These are phyloP conservation scores for Blera fallax DNA, from an alignment of 2,888 invertebrate genomes.

Conservation along the genomic window DNA sequence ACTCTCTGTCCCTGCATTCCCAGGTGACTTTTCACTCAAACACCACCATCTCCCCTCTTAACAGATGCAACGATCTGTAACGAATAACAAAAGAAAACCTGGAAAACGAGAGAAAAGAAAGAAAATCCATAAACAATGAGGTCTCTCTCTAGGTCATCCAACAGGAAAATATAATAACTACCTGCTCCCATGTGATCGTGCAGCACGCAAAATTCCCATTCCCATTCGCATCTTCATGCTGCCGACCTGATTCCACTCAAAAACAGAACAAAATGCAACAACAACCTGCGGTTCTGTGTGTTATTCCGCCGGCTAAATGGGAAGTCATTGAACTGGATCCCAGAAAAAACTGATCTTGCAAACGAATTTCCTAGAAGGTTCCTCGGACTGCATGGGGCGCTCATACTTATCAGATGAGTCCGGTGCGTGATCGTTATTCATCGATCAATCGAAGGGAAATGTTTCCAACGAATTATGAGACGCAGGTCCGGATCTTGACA, in stretches of 20 bases:
- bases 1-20: no score
- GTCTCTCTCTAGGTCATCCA: constrained; percentile 36
- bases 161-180: constrained; percentile 23
- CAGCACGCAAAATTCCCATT: constrained; percentile 24
- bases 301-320: not conserved
- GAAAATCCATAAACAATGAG: constrained; percentile 23
- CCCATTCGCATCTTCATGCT: not conserved
- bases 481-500: constrained; percentile 47
- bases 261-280: not conserved
- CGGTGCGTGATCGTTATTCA: constrained; percentile 53
- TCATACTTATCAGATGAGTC: constrained; percentile 23
- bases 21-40: not conserved
- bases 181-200: constrained; percentile 38
- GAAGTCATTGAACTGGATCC: constrained; percentile 45
- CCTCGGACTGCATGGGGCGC: constrained; percentile 10
- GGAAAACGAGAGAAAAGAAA: no score
- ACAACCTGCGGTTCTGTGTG: constrained; percentile 6
- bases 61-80: constrained; percentile 1
- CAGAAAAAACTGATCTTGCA: not conserved
- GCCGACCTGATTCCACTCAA: constrained; percentile 42
- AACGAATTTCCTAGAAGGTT: constrained; percentile 16
- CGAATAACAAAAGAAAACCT: constrained; percentile 4
- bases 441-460: constrained; percentile 54
- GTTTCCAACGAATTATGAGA: constrained; percentile 31
- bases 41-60: not conserved